Percentiles rank a stretch among this genome's conserved stretches.
phyloP scores from a whole-genome alignment of 2,113 vertebrate species.

The Smithornis capensis region DNA sequence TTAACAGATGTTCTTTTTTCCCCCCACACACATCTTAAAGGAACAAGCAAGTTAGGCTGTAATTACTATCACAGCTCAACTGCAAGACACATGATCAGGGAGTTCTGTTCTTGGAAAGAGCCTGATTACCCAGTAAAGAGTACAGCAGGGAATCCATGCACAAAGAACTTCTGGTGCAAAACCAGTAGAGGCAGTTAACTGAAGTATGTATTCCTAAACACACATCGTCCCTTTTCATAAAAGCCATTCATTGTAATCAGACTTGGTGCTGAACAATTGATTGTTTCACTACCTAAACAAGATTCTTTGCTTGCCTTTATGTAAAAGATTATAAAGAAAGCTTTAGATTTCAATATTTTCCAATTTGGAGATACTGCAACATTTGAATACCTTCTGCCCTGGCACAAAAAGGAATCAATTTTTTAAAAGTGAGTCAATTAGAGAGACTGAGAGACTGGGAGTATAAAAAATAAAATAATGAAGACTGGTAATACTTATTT shows the following conservation, averaged over 20 bases:
- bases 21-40: background rate
- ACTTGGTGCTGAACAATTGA: background rate
- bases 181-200: background rate
- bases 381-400: background rate
- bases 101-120: background rate
- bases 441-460: background rate
- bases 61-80: background rate
- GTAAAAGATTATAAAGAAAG: background rate
- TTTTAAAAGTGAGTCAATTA: constrained; percentile 1
- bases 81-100: background rate
- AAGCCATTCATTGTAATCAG: background rate
- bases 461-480: background rate
- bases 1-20: background rate
- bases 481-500: background rate
- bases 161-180: background rate
- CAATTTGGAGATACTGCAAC: background rate
- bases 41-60: background rate
- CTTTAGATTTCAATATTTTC: constrained; percentile 13
- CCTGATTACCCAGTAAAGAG: background rate
- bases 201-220: background rate
- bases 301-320: background rate
- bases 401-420: background rate
- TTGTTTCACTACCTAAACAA: constrained; percentile 18
- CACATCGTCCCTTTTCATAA: background rate
- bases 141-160: background rate